Evolutionary conservation across 1,140 invertebrate species (phyloP).

Genomic region (Orchestia grillus): DNA sequence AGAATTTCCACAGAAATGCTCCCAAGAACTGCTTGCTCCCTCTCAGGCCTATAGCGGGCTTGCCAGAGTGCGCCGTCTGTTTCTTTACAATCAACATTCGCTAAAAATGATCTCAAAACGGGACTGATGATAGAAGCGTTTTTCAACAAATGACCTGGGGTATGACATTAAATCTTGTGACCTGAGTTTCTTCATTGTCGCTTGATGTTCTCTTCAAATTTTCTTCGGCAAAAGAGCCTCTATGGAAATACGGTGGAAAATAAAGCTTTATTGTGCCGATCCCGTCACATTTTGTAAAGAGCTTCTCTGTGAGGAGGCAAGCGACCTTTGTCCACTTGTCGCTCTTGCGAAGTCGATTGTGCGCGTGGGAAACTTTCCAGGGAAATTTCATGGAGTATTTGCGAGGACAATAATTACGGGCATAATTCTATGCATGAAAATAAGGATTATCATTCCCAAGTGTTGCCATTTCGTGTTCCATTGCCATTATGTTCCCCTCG

Average conservation of each 20-base stretch:
- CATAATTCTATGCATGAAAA: conserved; percentile 10
- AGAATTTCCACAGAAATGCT: background rate
- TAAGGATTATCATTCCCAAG: conserved; percentile 8
- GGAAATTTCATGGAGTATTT: background rate
- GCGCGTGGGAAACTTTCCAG: background rate
- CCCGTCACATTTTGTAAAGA: background rate
- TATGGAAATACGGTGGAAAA: background rate
- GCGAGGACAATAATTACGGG: background rate
- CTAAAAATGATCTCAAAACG: background rate
- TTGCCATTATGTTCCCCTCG: background rate
- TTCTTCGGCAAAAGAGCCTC: background rate
- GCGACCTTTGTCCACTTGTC: background rate
- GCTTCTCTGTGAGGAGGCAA: background rate
- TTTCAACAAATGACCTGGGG: background rate
- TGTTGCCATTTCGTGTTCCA: background rate
- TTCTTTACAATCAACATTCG: background rate
- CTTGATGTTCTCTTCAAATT: background rate
- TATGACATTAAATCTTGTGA: background rate
- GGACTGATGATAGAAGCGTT: background rate
- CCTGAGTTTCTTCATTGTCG: background rate
- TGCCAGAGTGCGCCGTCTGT: background rate
- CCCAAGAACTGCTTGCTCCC: background rate
- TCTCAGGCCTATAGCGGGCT: background rate
- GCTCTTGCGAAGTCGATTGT: background rate
- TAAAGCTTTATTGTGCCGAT: background rate